Base-by-base conservation (phyloP, 2,113 vertebrate genomes). In the Leptocoma aspasia region DNA sequence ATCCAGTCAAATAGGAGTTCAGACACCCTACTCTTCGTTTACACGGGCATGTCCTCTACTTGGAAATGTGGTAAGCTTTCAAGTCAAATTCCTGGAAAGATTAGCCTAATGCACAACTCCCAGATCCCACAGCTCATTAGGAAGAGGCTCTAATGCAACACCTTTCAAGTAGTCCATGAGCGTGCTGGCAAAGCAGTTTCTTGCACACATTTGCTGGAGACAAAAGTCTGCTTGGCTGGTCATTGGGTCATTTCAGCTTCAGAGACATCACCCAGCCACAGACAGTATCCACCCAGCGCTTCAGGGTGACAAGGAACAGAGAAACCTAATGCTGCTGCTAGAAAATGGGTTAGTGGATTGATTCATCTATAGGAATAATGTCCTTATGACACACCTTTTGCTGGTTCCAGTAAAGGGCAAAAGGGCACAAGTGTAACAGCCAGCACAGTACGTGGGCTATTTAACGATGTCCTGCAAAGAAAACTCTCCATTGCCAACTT, bases 21-120 rank as follows among this genome's bases (percentile, higher is more conserved):
- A 86, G 86, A 57, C 61, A 80, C 52, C 31, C 89, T 53, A 28
- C 44, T 72, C 31, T 86, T 79, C 6, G 0, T 91, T 90, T 86
- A 44, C 52, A 66, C 6, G 3, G 56, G 24, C 65, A 84, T 79
- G 65, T 64, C 85, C 59, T 89, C 28, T 35, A 37, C 68, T 86
- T 88, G 73, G 78, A 96, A 81, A 86, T 68, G 39, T 6, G 13
- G 41, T 90, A 73, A 84, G 44, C 35, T 96, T 86, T 93, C 91
- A 89, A 94, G 52, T 57, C 41, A 70, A 81, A 68, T 96, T 97
- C 91, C 90, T 91, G 88, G 96, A 95, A 96, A 82, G 68, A 90
- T 91, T 22, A 92, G 45, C 50, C 53, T 83, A 45, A 76, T 72
- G 60, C 64, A 89, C 2, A 7, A 15, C 50, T 85, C 45, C 39